Base-by-base conservation (phyloP, 2,888 invertebrate genomes). In the Notocelia uddmanniana region DNA sequence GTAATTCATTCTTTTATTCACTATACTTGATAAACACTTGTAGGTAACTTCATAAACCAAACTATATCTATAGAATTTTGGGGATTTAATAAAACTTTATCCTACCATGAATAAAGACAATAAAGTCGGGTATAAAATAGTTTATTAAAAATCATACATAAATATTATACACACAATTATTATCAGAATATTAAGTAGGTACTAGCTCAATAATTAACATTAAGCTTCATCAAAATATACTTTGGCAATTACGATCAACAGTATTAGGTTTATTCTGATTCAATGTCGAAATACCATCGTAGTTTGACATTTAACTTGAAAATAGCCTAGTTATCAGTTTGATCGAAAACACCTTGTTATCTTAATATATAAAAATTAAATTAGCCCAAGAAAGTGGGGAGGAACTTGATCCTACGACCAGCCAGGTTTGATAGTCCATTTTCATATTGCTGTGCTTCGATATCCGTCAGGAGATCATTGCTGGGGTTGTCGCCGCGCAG, bases 301-400 rank as follows among this genome's bases (percentile, higher is more conserved):
- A n/a, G 15, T 31, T 52, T 11, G 5, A 21, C 63, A 52, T 21
- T 37, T 52, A n/a, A 54, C 37, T 37, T 54, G 2, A 37, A 37
- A 64, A 37, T 37, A 23, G 10, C 21, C 11, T 23, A 15, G n/a
- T 8, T 11, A 54, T 64, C 10, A 50, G 63, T 63, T 15, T 48
- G 50, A 9, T 34, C 50, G 21, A 64, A 64, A n/a, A 45, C 23
- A 60, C n/a, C 63, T 52, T 52, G 0, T 23, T 37, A 34, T 15
- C 19, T 52, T 64, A 37, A 54, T 54, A 34, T 52, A 19, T 54
- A 37, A n/a, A 15, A 2, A 58, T 45, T 67, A 55, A 41, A 19
- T 86, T 86, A 90, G 63, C 93, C 93, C 52, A 86, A 82, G 90
- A 90, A 93, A 9, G 92, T 85, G 2, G 93, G 93, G 11, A 93